Conservation (phyloP, 2,797 vertebrate species). For the Eremophila alpestris region DNA sequence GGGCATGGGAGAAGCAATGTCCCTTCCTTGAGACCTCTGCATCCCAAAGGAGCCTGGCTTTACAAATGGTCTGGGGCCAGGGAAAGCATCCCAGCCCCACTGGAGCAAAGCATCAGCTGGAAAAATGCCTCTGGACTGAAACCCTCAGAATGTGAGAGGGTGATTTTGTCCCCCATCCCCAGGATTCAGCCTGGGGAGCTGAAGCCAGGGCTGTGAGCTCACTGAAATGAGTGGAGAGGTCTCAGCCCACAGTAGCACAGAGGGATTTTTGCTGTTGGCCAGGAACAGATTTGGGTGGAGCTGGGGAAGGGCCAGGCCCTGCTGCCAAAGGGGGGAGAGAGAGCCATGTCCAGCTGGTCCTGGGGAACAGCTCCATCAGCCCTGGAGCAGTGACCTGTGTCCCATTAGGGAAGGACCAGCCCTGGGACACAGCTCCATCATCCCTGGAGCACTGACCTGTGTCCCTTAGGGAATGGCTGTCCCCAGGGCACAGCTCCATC, state of each 20-base stretch:
- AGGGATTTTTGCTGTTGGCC: neutral
- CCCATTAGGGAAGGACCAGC: too few relatives aligned
- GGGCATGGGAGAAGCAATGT: neutral
- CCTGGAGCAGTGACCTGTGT: too few relatives aligned
- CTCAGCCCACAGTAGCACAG: neutral
- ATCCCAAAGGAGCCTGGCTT: neutral
- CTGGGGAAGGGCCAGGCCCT: neutral
- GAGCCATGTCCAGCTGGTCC: neutral
- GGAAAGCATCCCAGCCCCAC: neutral
- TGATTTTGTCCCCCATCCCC: rapidly evolving
- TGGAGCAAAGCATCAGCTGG: neutral
- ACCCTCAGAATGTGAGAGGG: rapidly evolving
- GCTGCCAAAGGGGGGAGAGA: neutral
- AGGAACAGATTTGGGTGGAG: neutral
- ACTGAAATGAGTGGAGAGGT: neutral
- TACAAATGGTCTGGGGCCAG: rapidly evolving
- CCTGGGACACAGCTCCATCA: too few relatives aligned
- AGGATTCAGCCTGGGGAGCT: rapidly evolving
- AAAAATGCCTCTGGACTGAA: neutral
- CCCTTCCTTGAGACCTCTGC: neutral
- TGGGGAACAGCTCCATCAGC: too few relatives aligned
- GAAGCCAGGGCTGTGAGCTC: neutral
- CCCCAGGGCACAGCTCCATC: too few relatives aligned
- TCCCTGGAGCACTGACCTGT: too few relatives aligned
- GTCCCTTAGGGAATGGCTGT: too few relatives aligned